These are phyloP conservation scores for Atta texana DNA, from an alignment of 1,140 invertebrate species.

Conservation along the genomic window DNA sequence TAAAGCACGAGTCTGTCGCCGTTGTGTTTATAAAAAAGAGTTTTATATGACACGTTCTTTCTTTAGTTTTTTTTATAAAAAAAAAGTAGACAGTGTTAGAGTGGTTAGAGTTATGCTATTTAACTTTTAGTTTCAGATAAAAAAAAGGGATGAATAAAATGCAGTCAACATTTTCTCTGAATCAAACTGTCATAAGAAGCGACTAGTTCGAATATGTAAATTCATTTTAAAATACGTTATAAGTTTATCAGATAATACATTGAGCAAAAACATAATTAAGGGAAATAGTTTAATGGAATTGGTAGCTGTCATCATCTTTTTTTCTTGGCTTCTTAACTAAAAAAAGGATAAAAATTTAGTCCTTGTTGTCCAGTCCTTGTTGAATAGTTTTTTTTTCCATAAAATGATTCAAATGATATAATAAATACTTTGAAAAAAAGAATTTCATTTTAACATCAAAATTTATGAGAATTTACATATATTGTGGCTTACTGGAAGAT, in stretches of 20 bases:
- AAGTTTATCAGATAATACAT: not conserved
- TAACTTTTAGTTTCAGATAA: not conserved
- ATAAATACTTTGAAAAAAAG: not conserved
- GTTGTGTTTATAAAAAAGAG: too few relatives aligned
- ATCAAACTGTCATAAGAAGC: not conserved
- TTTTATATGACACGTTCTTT: too few relatives aligned
- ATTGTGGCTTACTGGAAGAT: not conserved
- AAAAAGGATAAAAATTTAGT: not conserved
- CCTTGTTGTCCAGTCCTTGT: not conserved
- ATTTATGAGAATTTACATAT: not conserved
- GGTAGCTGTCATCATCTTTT: not conserved
- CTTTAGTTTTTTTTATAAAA: too few relatives aligned
- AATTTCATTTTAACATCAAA: not conserved
- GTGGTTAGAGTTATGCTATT: too few relatives aligned
- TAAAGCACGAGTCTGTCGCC: too few relatives aligned
- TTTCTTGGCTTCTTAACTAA: not conserved
- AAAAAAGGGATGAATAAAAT: not conserved
- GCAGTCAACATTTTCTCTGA: not conserved
- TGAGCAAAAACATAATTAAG: not conserved
- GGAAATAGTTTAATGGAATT: not conserved
- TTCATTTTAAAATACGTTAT: not conserved
- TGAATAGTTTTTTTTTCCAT: not conserved
- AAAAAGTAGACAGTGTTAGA: too few relatives aligned
- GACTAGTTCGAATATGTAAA: not conserved
- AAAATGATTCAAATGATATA: not conserved